These are phyloP conservation scores for Armadillidium nasatum DNA, from an alignment of 1,140 invertebrate genomes.

Conservation along the genomic window DNA sequence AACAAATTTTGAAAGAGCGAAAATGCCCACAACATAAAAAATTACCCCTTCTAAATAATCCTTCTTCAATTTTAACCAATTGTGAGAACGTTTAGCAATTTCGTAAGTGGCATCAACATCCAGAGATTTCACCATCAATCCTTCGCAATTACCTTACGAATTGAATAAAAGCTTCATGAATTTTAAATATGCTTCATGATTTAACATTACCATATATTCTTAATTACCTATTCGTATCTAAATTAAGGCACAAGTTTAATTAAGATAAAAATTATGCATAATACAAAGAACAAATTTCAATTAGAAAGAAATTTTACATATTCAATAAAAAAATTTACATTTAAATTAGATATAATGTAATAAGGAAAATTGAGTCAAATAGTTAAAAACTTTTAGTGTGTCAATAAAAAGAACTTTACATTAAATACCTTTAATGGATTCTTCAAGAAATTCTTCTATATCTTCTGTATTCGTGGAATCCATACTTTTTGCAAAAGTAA, in stretches of 20 bases:
- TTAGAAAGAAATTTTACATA: no score
- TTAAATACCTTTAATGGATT: slow-evolving; percentile 77
- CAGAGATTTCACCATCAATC: slow-evolving; percentile 97
- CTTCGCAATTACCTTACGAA: slow-evolving; percentile 84
- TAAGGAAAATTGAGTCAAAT: no score
- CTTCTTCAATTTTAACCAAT: slow-evolving; percentile 98
- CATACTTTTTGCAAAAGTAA: slow-evolving; percentile 78
- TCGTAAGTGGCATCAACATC: slow-evolving; percentile 92
- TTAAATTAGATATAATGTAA: no score
- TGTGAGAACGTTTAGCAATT: slow-evolving; percentile 92
- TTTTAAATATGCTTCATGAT: background rate
- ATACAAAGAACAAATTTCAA: no score
- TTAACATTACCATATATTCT: no score
- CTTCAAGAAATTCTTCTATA: slow-evolving; percentile 89
- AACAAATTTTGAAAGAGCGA: slow-evolving; percentile 14
- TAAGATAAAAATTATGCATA: no score
- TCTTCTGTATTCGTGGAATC: slow-evolving; percentile 86
- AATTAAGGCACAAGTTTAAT: no score
- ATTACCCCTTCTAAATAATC: slow-evolving; percentile 91
- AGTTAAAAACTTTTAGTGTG: no score
- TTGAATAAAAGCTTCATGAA: slow-evolving; percentile 25
- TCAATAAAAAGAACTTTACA: background rate
- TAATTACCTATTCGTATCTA: no score
- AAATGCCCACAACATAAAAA: slow-evolving; percentile 48
- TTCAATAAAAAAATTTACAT: no score